A percentile compares a stretch with the other conserved stretches of the same genome.
These are phyloP conservation scores for Oophaga sylvatica DNA, from an alignment of 2,797 vertebrate species.

Conservation along the genomic window DNA sequence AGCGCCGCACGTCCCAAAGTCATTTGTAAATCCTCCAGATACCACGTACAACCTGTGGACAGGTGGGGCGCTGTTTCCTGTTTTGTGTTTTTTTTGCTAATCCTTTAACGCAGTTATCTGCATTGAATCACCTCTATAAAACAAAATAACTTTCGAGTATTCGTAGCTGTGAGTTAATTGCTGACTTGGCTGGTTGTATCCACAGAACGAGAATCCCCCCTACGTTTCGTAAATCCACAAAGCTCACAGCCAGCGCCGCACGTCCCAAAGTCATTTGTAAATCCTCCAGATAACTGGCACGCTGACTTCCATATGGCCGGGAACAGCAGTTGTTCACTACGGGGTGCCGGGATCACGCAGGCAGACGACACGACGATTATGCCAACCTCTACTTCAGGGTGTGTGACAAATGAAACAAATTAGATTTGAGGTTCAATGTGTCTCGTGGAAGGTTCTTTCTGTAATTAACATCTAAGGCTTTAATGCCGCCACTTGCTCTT, in stretches of 20 bases:
- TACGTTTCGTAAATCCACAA: slow-evolving; percentile 23
- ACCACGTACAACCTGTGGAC: not conserved
- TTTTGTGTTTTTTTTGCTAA: not conserved
- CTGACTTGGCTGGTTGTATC: slow-evolving; percentile 18
- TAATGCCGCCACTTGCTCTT: slow-evolving; percentile 3
- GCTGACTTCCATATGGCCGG: slow-evolving; percentile 43
- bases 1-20: slow-evolving; percentile 19
- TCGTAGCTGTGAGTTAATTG: not conserved
- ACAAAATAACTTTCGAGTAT: too few relatives aligned
- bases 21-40: slow-evolving; percentile 47
- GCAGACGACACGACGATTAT: slow-evolving; percentile 40
- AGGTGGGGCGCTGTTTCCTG: not conserved
- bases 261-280: slow-evolving; percentile 36
- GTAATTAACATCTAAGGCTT: slow-evolving; percentile 44
- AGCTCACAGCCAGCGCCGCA: slow-evolving; percentile 16
- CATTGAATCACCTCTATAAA: not conserved
- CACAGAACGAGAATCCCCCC: not conserved
- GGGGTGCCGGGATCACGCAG: slow-evolving; percentile 30
- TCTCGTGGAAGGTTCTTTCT: slow-evolving; percentile 25
- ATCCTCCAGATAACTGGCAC: slow-evolving; percentile 39
- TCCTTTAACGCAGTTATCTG: not conserved
- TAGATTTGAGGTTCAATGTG: slow-evolving; percentile 16
- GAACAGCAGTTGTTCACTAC: slow-evolving; percentile 38
- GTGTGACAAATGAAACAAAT: slow-evolving; percentile 48
- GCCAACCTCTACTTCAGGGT: slow-evolving; percentile 19